Base-by-base conservation (phyloP, 2,113 vertebrate species). In the Hydrochoerus hydrochaeris region DNA sequence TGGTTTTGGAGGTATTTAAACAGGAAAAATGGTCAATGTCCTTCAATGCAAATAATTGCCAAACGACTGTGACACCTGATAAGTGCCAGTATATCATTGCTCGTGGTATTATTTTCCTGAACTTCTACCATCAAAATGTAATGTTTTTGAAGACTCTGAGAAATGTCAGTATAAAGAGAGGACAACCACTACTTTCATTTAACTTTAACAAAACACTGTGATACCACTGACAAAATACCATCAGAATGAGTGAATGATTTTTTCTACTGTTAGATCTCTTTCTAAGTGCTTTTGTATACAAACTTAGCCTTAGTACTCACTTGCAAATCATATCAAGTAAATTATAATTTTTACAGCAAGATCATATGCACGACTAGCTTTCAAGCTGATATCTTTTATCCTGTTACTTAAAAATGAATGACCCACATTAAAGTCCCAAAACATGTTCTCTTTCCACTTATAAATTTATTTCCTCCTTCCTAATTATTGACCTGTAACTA, bases 381-480 rank as follows among this genome's bases (percentile, higher is more conserved):
- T 89, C 12, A 85, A 6, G 49, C 1, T 49, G 63, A 80, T 69
- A 77, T 57, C 35, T 58, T 95, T 85, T 49, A 85, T 41, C 63
- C 41, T 28, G 9, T 58, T 57, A 73, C 58, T 88, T 93, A 35
- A 88, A 87, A 91, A 62, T n/a, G 57, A 96, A 91, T 41, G 16
- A 57, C 16, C 8, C 57, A 80, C 8, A 67, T 77, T 86, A 86
- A 78, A 89, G 52, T 22, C 38, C 46, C 14, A 84, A 67, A n/a
- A 30, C 14, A 75, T 6, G 32, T 4, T 95, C 6, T 95, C 38
- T 65, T 95, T 63, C 0, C 35, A 94, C 90, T 93, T 93, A 80
- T 54, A 13, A 80, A 69, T 97, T 84, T 67, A 78, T 73, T 86
- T 75, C 30, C 5, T 22, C 26, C 82, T 26, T 52, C 12, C 13